Conservation (phyloP, 2,113 vertebrate species). For the Sphaerodactylus townsendi region DNA sequence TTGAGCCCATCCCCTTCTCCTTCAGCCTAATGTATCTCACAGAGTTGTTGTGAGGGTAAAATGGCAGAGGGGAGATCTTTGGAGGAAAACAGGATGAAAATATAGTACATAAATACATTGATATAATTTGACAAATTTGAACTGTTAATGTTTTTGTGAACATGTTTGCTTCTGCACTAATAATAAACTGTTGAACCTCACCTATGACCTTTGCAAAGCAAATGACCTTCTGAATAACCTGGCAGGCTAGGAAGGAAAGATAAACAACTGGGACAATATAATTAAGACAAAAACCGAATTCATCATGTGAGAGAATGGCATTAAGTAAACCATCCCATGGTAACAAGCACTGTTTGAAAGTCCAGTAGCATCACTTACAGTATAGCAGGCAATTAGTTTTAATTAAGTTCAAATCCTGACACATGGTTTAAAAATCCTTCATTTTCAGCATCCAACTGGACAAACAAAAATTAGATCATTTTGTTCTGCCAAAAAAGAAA, state of each 20-base stretch:
- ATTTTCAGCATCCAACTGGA: conserved; percentile 37
- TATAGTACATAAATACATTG: no score
- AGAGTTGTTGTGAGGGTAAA: no score
- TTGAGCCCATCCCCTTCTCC: no score
- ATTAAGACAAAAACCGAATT: conserved; percentile 49
- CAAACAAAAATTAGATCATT: conserved; percentile 47
- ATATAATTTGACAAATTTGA: background rate
- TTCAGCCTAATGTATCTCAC: no score
- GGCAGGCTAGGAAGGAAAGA: conserved; percentile 37
- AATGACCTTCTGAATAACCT: conserved; percentile 42
- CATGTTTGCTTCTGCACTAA: background rate
- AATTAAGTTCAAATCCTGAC: conserved; percentile 72
- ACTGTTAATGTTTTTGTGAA: background rate
- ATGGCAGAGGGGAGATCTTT: no score
- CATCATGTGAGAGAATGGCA: conserved; percentile 34
- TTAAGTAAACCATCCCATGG: conserved; percentile 47
- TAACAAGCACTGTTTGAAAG: conserved; percentile 57
- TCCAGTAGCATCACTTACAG: conserved; percentile 53
- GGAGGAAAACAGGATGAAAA: no score
- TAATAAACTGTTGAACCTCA: conserved; percentile 29
- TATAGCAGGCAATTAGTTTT: conserved; percentile 66
- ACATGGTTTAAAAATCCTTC: conserved; percentile 45
- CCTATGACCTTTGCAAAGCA: conserved; percentile 12
- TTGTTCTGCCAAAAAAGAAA: conserved; percentile 42
- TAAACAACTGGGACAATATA: conserved; percentile 47